A percentile compares a stretch with the other conserved stretches of the same genome.
Conservation (phyloP, 2,888 invertebrate genomes). For the Drosophila quinaria region DNA sequence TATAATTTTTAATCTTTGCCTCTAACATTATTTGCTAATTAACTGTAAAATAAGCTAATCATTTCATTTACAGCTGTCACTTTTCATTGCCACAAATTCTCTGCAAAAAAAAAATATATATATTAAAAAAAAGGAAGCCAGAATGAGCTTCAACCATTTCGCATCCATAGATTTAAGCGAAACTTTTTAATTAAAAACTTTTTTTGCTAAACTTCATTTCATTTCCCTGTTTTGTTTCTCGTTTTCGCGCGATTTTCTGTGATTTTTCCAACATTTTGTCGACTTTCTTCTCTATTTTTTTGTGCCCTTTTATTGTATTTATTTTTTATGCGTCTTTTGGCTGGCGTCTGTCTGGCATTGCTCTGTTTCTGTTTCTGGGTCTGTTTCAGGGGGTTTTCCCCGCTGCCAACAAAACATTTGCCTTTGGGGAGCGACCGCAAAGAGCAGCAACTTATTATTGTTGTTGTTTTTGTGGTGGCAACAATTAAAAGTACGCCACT, state of each 20-base stretch:
- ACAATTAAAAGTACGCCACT: slow-evolving; percentile 76
- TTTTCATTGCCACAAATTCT: slow-evolving; percentile 30
- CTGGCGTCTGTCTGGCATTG: slow-evolving; percentile 65
- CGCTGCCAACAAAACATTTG: slow-evolving; percentile 22
- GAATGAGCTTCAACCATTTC: slow-evolving; percentile 42
- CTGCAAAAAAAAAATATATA: neutral
- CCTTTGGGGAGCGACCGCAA: slow-evolving; percentile 43
- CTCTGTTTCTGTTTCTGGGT: slow-evolving; percentile 16
- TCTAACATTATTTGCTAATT: slow-evolving; percentile 16
- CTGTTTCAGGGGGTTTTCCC: slow-evolving; percentile 27
- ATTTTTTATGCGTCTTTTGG: slow-evolving; percentile 76
- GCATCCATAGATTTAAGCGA: slow-evolving; percentile 68
- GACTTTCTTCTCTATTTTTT: slow-evolving; percentile 5
- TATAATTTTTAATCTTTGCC: neutral
- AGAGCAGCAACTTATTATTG: slow-evolving; percentile 32
- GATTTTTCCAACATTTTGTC: slow-evolving; percentile 21
- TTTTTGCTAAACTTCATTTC: slow-evolving; percentile 42
- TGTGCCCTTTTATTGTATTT: slow-evolving; percentile 44
- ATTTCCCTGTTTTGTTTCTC: slow-evolving; percentile 22
- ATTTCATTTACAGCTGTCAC: slow-evolving; percentile 47
- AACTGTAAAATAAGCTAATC: slow-evolving; percentile 40
- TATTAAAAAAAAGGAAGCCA: slow-evolving; percentile 5
- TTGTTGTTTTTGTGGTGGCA: slow-evolving; percentile 54
- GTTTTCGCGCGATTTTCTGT: slow-evolving; percentile 37
- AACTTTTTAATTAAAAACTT: slow-evolving; percentile 79